A percentile compares a stretch with the other conserved stretches of the same genome.
Conservation (phyloP, 1,140 invertebrate species). For the Phenacoccus solenopsis region DNA sequence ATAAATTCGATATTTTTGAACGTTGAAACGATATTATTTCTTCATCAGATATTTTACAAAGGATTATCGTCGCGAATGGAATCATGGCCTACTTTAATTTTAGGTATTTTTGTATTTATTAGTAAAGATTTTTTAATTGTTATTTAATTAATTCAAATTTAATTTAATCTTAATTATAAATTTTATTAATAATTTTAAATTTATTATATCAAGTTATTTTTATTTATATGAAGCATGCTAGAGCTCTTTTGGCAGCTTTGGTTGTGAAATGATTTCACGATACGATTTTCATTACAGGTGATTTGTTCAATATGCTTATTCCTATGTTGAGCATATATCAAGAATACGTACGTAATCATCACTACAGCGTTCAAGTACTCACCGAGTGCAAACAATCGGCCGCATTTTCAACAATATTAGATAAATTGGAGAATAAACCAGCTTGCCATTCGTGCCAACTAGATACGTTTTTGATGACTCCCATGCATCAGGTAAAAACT, state of each 20-base stretch:
- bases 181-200: too few species aligned
- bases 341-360: conserved; percentile 87
- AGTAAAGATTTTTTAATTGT: too few species aligned
- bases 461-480: conserved; percentile 85
- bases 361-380: conserved; percentile 85
- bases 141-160: too few species aligned
- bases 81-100: conserved; percentile 79
- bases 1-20: conserved; percentile 93
- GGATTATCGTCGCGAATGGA: conserved; percentile 84
- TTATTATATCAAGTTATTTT: too few species aligned
- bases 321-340: conserved; percentile 91
- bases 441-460: conserved; percentile 70
- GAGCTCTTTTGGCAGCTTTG: too few species aligned
- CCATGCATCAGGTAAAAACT: conserved; percentile 76
- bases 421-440: conserved; percentile 72
- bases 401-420: conserved; percentile 66
- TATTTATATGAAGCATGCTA: too few species aligned
- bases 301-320: conserved; percentile 85
- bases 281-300: conserved; percentile 49
- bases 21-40: conserved; percentile 83
- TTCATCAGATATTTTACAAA: conserved; percentile 91
- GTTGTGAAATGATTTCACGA: too few species aligned
- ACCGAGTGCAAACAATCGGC: conserved; percentile 84
- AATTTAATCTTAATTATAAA: too few species aligned
- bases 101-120: conserved; percentile 42